Evolutionary conservation across 2,888 invertebrate species (phyloP).

Genomic region (Temnothorax rugatulus): DNA sequence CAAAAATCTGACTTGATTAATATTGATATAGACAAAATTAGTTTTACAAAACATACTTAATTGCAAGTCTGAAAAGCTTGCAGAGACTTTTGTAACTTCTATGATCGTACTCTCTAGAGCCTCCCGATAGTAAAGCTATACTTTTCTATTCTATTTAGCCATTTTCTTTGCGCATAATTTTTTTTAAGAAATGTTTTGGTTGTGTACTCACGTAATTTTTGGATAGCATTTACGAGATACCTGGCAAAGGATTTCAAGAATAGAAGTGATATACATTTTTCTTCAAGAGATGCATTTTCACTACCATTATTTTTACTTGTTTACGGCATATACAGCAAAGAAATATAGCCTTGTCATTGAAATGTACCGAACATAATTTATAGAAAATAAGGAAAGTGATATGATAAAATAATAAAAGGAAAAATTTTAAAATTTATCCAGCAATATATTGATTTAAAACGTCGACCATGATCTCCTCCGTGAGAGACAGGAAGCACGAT

Average conservation of each 20-base stretch:
- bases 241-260: slow-evolving; percentile 52
- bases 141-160: slow-evolving; percentile 46
- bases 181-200: slow-evolving; percentile 63
- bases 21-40: slow-evolving; percentile 54
- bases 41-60: slow-evolving; percentile 47
- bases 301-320: slow-evolving; percentile 62
- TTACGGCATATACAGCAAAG: slow-evolving; percentile 54
- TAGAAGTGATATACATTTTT: slow-evolving; percentile 59
- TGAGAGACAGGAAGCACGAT: slow-evolving; percentile 79
- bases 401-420: slow-evolving; percentile 64
- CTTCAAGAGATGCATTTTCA: slow-evolving; percentile 60
- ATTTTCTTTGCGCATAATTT: slow-evolving; percentile 35
- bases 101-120: slow-evolving; percentile 63
- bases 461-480: slow-evolving; percentile 68
- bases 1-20: slow-evolving; percentile 54
- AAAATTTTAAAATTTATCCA: slow-evolving; percentile 70
- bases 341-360: slow-evolving; percentile 59
- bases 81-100: slow-evolving; percentile 44
- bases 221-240: slow-evolving; percentile 15
- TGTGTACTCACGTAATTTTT: slow-evolving; percentile 66
- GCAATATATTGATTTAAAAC: slow-evolving; percentile 70
- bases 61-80: slow-evolving; percentile 36
- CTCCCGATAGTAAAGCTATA: slow-evolving; percentile 48
- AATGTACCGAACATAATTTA: slow-evolving; percentile 69
- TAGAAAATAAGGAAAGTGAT: slow-evolving; percentile 65